Percentiles rank a stretch among this genome's conserved stretches.
Evolutionary conservation across 2,797 vertebrate species (phyloP).

Genomic region (Macroramphosus scolopax): DNA sequence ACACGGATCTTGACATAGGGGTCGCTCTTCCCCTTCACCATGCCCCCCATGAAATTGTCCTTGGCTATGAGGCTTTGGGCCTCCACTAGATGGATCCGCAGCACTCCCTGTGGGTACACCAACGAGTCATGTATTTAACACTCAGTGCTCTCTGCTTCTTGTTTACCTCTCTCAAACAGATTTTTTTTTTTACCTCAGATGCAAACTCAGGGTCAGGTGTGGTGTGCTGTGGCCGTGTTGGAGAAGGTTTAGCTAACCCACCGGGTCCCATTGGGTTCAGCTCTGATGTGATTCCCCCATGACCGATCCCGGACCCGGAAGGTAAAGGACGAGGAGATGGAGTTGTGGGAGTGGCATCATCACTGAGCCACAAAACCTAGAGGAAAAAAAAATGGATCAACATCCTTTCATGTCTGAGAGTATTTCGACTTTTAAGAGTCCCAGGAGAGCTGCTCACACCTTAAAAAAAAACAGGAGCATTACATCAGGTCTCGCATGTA

Average conservation of each 20-base stretch:
- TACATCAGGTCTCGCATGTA: neutral
- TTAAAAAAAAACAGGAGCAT: neutral
- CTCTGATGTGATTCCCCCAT: conserved; percentile 53
- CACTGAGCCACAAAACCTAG: conserved; percentile 86
- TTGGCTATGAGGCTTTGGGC: conserved; percentile 89
- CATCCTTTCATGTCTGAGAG: neutral
- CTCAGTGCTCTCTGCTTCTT: neutral
- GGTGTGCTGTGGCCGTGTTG: conserved; percentile 74
- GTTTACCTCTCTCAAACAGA: neutral
- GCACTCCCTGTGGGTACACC: conserved; percentile 77
- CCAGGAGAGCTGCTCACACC: neutral
- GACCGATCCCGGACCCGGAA: conserved; percentile 45
- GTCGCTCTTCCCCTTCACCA: conserved; percentile 92
- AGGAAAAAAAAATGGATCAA: conserved; percentile 11
- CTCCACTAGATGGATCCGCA: conserved; percentile 87
- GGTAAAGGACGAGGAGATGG: conserved; percentile 63
- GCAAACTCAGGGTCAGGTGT: conserved; percentile 84
- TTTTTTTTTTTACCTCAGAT: conserved; percentile 80
- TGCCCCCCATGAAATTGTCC: conserved; percentile 89
- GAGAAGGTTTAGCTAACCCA: conserved; percentile 62
- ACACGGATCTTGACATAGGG: conserved; percentile 88
- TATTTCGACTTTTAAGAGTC: neutral
- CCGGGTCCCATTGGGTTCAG: conserved; percentile 58
- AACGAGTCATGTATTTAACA: no score
- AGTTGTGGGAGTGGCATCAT: conserved; percentile 69